phyloP scores from a whole-genome alignment of 2,113 vertebrate species.

The Cavia porcellus region DNA sequence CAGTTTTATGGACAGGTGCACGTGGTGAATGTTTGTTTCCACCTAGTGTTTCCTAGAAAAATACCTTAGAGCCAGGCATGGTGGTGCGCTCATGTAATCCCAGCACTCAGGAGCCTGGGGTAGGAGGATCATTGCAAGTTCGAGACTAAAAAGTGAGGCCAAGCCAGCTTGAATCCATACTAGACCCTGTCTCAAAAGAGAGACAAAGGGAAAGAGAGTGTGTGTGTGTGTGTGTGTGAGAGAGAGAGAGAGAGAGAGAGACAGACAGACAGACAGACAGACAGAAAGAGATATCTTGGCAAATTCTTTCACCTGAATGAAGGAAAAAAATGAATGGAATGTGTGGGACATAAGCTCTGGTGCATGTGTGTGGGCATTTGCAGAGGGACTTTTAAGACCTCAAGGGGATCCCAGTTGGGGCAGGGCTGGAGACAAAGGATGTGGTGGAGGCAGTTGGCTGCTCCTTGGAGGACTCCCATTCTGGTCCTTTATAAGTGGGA shows the following conservation, averaged over 20 bases:
- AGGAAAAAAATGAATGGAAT: neutral
- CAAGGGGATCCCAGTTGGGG: neutral
- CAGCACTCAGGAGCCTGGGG: too few relatives aligned
- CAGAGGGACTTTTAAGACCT: neutral
- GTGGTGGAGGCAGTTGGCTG: neutral
- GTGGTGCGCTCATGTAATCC: too few relatives aligned
- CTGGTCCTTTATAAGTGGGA: neutral
- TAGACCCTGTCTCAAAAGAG: too few relatives aligned
- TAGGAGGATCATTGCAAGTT: too few relatives aligned
- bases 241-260: too few relatives aligned
- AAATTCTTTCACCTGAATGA: neutral
- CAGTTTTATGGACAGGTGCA: too few relatives aligned
- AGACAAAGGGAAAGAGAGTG: too few relatives aligned
- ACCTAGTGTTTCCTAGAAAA: slow-evolving; percentile 17
- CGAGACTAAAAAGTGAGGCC: too few relatives aligned
- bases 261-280: too few relatives aligned
- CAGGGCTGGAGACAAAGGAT: neutral
- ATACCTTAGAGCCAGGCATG: neutral
- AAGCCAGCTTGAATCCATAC: too few relatives aligned
- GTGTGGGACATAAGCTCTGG: neutral
- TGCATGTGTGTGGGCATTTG: neutral
- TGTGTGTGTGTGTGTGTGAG: too few relatives aligned
- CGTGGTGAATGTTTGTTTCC: neutral
- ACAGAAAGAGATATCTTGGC: neutral
- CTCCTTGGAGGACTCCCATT: neutral